phyloP scores from a whole-genome alignment of 2,888 invertebrate genomes.

The Teleiodes luculella region DNA sequence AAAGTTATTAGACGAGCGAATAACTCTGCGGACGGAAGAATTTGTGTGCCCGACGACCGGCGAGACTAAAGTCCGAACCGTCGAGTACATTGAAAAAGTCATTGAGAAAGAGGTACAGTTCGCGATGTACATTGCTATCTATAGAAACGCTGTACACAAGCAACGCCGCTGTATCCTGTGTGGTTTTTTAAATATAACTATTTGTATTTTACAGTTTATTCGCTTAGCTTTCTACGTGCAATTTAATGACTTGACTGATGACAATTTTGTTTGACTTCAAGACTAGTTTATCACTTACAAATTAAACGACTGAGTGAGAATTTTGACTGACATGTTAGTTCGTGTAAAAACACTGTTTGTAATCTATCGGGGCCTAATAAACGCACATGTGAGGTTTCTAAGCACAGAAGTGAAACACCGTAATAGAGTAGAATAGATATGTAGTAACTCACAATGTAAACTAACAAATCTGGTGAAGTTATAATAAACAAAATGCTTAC shows the following conservation, averaged over 20 bases:
- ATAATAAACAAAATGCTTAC: slow-evolving; percentile 9
- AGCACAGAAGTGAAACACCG: slow-evolving; percentile 42
- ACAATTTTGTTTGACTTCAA: slow-evolving; percentile 14
- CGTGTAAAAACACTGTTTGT: slow-evolving; percentile 42
- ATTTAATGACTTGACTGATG: slow-evolving; percentile 24
- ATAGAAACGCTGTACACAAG: slow-evolving; percentile 66
- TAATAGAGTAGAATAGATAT: slow-evolving; percentile 30
- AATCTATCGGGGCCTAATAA: slow-evolving; percentile 36
- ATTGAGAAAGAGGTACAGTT: slow-evolving; percentile 94
- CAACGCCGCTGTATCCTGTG: slow-evolving; percentile 68
- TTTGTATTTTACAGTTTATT: slow-evolving; percentile 53
- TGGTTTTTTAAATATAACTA: slow-evolving; percentile 49
- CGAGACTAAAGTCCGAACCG: slow-evolving; percentile 91
- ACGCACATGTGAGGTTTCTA: slow-evolving; percentile 39
- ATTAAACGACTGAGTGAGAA: slow-evolving; percentile 1
- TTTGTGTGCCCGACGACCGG: slow-evolving; percentile 91
- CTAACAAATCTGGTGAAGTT: slow-evolving; percentile 21
- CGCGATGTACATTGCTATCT: slow-evolving; percentile 65
- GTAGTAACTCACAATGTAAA: slow-evolving; percentile 37
- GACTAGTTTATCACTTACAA: neutral
- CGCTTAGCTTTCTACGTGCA: slow-evolving; percentile 72
- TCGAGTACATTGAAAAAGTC: slow-evolving; percentile 96
- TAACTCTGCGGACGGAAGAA: slow-evolving; percentile 93
- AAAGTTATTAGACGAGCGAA: slow-evolving; percentile 92
- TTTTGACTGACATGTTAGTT: slow-evolving; percentile 32